phyloP scores from a whole-genome alignment of 2,888 invertebrate genomes.

The Eristalis intricaria region DNA sequence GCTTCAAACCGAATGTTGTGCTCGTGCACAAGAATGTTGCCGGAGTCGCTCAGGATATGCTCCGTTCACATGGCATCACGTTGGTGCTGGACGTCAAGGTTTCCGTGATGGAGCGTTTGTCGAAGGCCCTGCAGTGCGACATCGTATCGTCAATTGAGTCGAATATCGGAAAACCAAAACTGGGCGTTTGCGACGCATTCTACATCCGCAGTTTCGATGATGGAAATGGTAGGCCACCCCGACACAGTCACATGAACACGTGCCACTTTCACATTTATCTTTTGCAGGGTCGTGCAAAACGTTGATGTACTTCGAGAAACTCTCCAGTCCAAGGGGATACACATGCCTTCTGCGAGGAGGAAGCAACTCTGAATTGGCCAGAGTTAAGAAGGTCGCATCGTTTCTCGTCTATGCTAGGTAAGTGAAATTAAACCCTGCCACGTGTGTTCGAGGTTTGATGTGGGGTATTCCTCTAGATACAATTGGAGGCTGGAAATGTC shows the following conservation, averaged over 20 bases:
- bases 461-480: conserved; percentile 83
- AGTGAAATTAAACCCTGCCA: not conserved
- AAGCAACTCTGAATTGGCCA: conserved; percentile 86
- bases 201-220: conserved; percentile 85
- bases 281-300: conserved; percentile 88
- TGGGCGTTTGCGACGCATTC: conserved; percentile 93
- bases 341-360: conserved; percentile 95
- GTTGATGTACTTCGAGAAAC: conserved; percentile 96
- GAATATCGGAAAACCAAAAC: conserved; percentile 89
- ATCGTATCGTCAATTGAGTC: conserved; percentile 94
- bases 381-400: conserved; percentile 91
- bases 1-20: conserved; percentile 92
- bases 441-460: not conserved
- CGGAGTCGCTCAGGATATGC: conserved; percentile 92
- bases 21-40: conserved; percentile 94
- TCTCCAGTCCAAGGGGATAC: conserved; percentile 91
- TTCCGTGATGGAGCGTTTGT: conserved; percentile 89
- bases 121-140: conserved; percentile 91
- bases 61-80: conserved; percentile 91
- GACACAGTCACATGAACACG: not conserved
- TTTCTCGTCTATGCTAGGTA: conserved; percentile 86
- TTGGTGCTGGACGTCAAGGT: conserved; percentile 93
- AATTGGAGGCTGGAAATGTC: conserved; percentile 96
- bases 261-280: not conserved
- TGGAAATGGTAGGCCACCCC: conserved; percentile 80